phyloP scores from a whole-genome alignment of 2,113 vertebrate genomes.

The Eurypyga helias region DNA sequence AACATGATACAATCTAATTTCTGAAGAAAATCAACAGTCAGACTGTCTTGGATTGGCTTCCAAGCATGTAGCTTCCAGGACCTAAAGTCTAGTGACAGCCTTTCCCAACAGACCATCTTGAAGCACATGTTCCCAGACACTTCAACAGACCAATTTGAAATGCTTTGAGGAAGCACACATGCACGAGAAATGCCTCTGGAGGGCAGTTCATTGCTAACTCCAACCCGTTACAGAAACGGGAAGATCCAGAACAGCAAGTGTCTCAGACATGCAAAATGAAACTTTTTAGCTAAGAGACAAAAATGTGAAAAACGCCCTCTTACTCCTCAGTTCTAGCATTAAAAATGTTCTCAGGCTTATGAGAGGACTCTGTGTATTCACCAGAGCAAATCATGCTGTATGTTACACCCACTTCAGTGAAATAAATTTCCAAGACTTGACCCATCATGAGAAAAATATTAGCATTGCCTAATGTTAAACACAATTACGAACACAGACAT shows the following conservation, averaged over 20 bases:
- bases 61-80: background rate
- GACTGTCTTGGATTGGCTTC: background rate
- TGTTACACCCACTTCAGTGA: background rate
- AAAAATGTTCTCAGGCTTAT: background rate
- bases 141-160: background rate
- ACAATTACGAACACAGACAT: background rate
- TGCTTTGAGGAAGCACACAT: background rate
- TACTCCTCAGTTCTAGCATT: background rate
- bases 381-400: background rate
- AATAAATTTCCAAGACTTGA: background rate
- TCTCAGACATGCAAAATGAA: background rate
- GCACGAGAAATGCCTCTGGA: background rate
- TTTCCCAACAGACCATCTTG: background rate
- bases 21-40: background rate
- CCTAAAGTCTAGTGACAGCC: background rate
- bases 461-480: background rate
- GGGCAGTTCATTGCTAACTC: background rate
- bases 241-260: background rate
- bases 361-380: background rate
- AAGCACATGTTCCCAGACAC: background rate
- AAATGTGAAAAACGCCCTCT: background rate
- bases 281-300: background rate
- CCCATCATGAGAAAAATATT: background rate
- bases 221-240: background rate
- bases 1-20: background rate